These are phyloP conservation scores for Athalia circularis DNA, from an alignment of 2,888 invertebrate genomes.

Conservation along the genomic window DNA sequence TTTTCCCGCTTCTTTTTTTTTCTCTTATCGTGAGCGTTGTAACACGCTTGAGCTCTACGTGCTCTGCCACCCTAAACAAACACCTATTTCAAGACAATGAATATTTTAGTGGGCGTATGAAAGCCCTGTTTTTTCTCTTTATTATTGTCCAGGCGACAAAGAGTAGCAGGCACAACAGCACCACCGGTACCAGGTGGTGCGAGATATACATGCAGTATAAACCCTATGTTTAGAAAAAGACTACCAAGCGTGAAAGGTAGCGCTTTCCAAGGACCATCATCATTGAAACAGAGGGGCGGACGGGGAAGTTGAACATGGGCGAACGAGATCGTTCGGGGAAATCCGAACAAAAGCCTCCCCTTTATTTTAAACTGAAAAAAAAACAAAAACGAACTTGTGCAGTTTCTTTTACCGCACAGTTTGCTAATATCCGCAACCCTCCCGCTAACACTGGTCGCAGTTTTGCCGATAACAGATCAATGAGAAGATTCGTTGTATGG, in stretches of 20 bases:
- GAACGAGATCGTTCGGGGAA: conserved; percentile 14
- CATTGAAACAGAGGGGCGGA: background rate
- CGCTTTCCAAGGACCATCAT: conserved; percentile 25
- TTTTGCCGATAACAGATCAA: too few relatives aligned
- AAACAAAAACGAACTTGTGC: background rate
- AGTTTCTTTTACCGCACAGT: too few relatives aligned
- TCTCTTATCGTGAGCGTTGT: conserved; percentile 1
- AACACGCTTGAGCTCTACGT: background rate
- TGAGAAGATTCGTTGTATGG: too few relatives aligned
- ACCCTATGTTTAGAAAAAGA: background rate
- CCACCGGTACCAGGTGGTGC: background rate
- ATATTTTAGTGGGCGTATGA: conserved; percentile 66
- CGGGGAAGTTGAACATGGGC: background rate
- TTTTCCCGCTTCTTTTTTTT: background rate
- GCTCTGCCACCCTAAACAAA: conserved; percentile 55
- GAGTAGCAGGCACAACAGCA: too few relatives aligned
- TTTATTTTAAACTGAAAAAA: background rate
- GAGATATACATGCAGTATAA: background rate
- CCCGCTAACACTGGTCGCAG: too few relatives aligned
- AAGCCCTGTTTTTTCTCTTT: conserved; percentile 55
- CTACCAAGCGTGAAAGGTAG: conserved; percentile 29
- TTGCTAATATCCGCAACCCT: too few relatives aligned
- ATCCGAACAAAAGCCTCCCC: conserved; percentile 3
- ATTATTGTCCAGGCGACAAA: conserved; percentile 28
- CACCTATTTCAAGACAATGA: conserved; percentile 68